Evolutionary conservation across 2,113 vertebrate species (phyloP), one percentile per base, ranked within the genome.

Genomic region (Aphyosemion australe): DNA sequence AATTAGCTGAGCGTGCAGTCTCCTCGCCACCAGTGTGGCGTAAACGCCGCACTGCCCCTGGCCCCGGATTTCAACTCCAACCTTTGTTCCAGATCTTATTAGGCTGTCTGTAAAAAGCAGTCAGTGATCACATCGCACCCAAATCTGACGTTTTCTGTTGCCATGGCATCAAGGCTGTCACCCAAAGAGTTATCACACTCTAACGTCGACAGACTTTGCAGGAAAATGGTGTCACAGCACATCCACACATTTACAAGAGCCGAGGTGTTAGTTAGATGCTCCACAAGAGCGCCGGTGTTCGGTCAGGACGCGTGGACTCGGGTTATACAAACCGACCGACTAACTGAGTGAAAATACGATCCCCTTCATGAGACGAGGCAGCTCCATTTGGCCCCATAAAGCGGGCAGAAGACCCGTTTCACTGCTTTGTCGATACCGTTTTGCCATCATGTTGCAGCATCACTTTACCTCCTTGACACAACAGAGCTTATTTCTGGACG

Each of bases 111-210:
- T 1, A 86, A 89, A 84, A 2, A 26, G 56, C 72, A 85, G 77
- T 69, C 62, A 14, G 61, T 59, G 83, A 89, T 83, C 83, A 65
- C 70, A 78, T 84, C 77, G 78, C 82, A 72, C 65, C 71, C 56
- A 55, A 84, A 87, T 70, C 51, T 75, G 80, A 87, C 74, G 47
- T 89, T 85, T 84, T 59, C 75, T 53, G 80, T 91, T 91, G 87
- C 88, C 88, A 91, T 91, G 87, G 86, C 78, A 79, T 85, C 85
- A 18, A 75, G 84, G 78, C 82, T 89, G 90, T 89, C 87, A 87
- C 84, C 87, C 84, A 78, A 37, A 76, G 79, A 84, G 75, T 85
- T 87, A 88, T 84, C 63, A 37, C 74, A 18, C 73, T 83, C 69
- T 73, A 83, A 82, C 84, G 69, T 63, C 71, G 79, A 79, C 89